A percentile compares a stretch with the other conserved stretches of the same genome.
These are phyloP conservation scores for Panagrolaimus sp. DNA, from an alignment of 1,140 invertebrate species.

Conservation along the genomic window DNA sequence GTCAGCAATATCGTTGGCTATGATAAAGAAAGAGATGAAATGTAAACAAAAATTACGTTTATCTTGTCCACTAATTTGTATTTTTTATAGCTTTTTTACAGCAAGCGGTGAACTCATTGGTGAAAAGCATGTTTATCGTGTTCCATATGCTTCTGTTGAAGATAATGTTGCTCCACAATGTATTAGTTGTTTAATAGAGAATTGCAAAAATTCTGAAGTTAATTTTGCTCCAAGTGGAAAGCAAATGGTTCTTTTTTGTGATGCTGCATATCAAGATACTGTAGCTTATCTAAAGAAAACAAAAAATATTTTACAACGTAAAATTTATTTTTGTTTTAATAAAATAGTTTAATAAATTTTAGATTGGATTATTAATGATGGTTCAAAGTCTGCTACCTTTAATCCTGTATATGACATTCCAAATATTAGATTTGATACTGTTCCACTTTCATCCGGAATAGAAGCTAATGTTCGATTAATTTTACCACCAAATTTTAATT, in stretches of 20 bases:
- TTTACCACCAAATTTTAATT: constrained; percentile 25
- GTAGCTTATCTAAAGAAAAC: constrained; percentile 28
- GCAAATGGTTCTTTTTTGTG: constrained; percentile 22
- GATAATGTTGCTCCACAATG: constrained; percentile 31
- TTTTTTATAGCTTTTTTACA: constrained; percentile 24
- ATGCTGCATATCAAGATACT: constrained; percentile 18
- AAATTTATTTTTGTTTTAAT: background rate
- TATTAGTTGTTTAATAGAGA: constrained; percentile 24
- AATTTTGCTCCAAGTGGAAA: constrained; percentile 21
- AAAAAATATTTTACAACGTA: constrained; percentile 26
- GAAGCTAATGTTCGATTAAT: constrained; percentile 27
- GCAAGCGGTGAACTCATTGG: constrained; percentile 19
- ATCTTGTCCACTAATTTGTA: background rate
- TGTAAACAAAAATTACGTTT: constrained; percentile 14
- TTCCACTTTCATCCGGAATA: background rate
- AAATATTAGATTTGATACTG: constrained; percentile 2
- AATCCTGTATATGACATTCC: background rate
- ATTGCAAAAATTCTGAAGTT: constrained; percentile 17
- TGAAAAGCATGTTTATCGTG: constrained; percentile 25
- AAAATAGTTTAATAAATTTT: background rate
- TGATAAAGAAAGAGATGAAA: constrained; percentile 27
- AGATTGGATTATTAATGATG: background rate
- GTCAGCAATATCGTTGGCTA: constrained; percentile 20
- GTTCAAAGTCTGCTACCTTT: background rate
- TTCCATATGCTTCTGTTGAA: constrained; percentile 24